Evolutionary conservation across 2,113 vertebrate genomes (phyloP).

Genomic region (Prinia subflava): DNA sequence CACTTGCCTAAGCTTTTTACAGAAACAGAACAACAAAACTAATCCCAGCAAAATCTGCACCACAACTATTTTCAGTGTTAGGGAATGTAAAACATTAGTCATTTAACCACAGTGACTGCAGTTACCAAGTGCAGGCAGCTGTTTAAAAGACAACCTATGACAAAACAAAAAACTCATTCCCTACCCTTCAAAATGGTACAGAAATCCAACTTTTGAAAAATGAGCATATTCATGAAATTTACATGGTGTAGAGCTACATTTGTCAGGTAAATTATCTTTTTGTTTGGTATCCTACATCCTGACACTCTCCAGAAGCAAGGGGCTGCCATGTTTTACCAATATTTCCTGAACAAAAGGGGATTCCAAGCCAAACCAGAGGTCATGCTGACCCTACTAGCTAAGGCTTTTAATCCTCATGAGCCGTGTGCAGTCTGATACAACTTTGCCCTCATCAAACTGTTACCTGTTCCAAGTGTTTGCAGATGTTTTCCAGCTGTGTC

Average conservation of each 20-base stretch:
- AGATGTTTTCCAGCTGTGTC: slow-evolving; percentile 43
- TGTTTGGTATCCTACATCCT: not conserved
- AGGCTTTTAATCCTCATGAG: not conserved
- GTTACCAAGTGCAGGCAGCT: not conserved
- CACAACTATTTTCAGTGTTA: not conserved
- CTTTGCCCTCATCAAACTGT: slow-evolving; percentile 29
- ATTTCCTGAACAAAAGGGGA: not conserved
- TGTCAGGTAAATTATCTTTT: not conserved
- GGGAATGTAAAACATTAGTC: slow-evolving; percentile 13
- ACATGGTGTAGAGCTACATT: not conserved
- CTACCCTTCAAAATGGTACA: not conserved
- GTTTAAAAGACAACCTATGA: not conserved
- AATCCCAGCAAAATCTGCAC: slow-evolving; percentile 12
- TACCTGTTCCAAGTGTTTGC: slow-evolving; percentile 47
- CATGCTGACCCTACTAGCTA: not conserved
- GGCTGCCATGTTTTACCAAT: not conserved
- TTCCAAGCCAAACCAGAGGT: slow-evolving; percentile 13
- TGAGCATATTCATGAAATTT: not conserved
- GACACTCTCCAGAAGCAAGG: not conserved
- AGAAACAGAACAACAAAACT: slow-evolving; percentile 22
- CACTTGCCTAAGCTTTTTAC: not conserved
- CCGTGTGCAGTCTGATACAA: not conserved
- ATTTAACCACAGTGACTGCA: not conserved
- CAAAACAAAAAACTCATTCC: not conserved
- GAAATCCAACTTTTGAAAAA: not conserved